Evolutionary conservation across 2,888 invertebrate genomes (phyloP).

Genomic region (Volucella zonaria): DNA sequence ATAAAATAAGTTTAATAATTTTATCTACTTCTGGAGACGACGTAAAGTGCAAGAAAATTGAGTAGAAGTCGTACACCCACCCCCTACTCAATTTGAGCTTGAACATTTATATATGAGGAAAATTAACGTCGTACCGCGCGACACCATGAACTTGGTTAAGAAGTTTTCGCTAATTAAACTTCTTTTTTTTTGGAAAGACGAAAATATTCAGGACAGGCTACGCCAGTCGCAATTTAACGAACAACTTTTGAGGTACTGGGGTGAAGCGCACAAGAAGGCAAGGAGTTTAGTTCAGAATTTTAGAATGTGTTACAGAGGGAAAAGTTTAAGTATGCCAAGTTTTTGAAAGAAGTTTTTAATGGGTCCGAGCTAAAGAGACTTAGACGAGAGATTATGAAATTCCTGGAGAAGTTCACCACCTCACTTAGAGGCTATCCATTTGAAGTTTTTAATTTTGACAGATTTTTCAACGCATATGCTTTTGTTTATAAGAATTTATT

Average conservation of each 20-base stretch:
- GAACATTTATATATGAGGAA: slow-evolving; percentile 8
- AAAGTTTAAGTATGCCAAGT: too few relatives aligned
- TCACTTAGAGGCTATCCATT: too few relatives aligned
- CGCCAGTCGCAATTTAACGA: background rate
- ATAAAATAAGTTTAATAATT: slow-evolving; percentile 28
- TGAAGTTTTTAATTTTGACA: too few relatives aligned
- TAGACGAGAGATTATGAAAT: too few relatives aligned
- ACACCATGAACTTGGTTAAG: slow-evolving; percentile 15
- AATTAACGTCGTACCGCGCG: background rate
- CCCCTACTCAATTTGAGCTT: background rate
- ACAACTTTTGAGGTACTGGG: background rate
- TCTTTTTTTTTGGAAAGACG: slow-evolving; percentile 9
- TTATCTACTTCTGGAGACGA: background rate
- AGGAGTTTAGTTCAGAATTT: too few relatives aligned
- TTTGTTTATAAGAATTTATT: too few relatives aligned
- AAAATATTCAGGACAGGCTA: slow-evolving; percentile 4
- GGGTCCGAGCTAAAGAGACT: too few relatives aligned
- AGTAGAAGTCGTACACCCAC: background rate
- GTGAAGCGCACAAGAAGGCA: too few relatives aligned
- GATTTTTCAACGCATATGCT: too few relatives aligned
- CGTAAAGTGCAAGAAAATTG: background rate
- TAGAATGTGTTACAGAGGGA: too few relatives aligned
- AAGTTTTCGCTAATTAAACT: slow-evolving; percentile 49
- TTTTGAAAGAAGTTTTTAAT: too few relatives aligned
- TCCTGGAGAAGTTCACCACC: too few relatives aligned